Base-by-base conservation (phyloP, 2,113 vertebrate species). In the Noturus placidus region DNA sequence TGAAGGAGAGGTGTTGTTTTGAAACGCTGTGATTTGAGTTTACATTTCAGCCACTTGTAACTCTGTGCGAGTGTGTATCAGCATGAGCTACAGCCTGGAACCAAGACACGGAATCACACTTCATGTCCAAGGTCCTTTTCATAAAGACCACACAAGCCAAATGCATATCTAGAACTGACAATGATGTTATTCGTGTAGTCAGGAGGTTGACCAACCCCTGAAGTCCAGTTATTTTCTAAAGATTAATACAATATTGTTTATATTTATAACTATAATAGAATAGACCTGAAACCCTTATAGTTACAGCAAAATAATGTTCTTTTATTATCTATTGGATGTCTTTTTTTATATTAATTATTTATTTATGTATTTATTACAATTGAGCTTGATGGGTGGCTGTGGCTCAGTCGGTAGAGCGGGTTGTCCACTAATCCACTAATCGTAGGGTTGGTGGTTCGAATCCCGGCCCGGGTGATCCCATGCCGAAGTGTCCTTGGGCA, bases 1-100 rank as follows among this genome's bases (percentile, higher is more conserved):
- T 69, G n/a, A 69, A 52, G 52, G 42, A 72, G 86, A 87, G 86
- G 86, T 87, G 86, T 87, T 87, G 86, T 87, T 87, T 86, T 81
- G 86, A 82, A 87, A 72, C 65, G 22, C 78, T 27, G 61, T 82
- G 78, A 82, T 82, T 82, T 80, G 78, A 72, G 86, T 87, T 87
- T 87, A 87, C 86, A 82, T 87, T 87, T 87, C 77, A 59, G 65
- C 33, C 19, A 33, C 30, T 35, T 81, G 9, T 25, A 67, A 52
- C 30, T 42, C 20, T 52, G 65, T 35, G 54, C 65, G 72, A 19
- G 15, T 86, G 33, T 69, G 50, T 54, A 33, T 65, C 17, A 11
- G 35, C 17, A n/a, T 56, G 19, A 8, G 54, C 69, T 59, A 3
- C 35, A 74, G 69, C 25, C n/a, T 38, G 46, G 10, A 56, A 14